Base-by-base conservation (phyloP, 1,140 invertebrate species). In the Hycleus cichorii region DNA sequence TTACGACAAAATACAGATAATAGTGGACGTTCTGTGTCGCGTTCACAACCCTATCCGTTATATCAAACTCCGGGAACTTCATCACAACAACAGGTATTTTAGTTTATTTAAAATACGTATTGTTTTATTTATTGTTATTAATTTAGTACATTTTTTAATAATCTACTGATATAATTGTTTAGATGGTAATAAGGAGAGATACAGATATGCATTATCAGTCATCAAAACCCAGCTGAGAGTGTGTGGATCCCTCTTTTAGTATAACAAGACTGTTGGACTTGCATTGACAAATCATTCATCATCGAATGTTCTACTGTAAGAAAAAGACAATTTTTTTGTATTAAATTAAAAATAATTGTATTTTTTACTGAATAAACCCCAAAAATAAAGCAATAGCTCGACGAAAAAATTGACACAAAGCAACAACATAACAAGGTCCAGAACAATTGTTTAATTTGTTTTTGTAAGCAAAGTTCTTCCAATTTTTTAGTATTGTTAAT, bases 121-220 rank as follows among this genome's bases (percentile, higher is more conserved):
- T 55, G 27, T 26, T 55, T 55, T 55, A 43, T 6, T 40, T 12
- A 49, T 12, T 43, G 2, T 32, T 32, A 32, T 39, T 56, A 24
- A 49, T 49, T 27, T 45, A n/a, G 1, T 18, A 18, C 18, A 18
- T 18, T 18, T 18, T 1, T 1, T 1, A 18, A 18, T 18, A 18
- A 18, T 18, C 1, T 18, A 18, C 18, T 18, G 18, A 18, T 2
- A 18, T 18, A 18, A 18, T 39, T 43, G 49, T 49, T 49, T n/a
- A 73, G 72, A 67, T 73, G 67, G 70, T 72, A 54, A 69, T 72
- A 8, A 60, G 72, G 58, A 58, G 69, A 47, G 72, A 72, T 58
- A 54, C 65, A 18, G 67, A 71, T 24, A 58, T 68, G 9, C 64
- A 68, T 51, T 60, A 65, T 39, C 67, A 68, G 42, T 54, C 64